These are phyloP conservation scores for Daphoenositta chrysoptera DNA, from an alignment of 2,113 vertebrate genomes.

Conservation along the genomic window DNA sequence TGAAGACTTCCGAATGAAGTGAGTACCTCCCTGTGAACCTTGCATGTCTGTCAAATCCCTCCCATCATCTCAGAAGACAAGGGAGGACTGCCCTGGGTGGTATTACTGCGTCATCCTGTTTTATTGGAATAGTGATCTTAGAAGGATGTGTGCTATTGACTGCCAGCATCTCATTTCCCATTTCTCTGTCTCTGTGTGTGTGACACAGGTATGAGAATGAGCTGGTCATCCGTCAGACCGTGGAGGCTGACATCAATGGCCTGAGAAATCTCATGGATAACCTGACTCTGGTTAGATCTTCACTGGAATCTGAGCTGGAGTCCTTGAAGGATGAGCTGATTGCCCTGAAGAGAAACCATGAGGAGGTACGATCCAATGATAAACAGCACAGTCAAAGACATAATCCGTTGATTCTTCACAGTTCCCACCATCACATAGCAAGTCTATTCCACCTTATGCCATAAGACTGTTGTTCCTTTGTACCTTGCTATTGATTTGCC, in stretches of 20 bases:
- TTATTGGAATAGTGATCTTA: background rate
- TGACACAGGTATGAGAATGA: slow-evolving; percentile 60
- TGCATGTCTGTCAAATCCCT: background rate
- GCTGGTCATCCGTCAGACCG: no score
- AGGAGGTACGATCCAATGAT: slow-evolving; percentile 33
- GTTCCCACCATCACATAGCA: background rate
- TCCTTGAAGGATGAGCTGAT: slow-evolving; percentile 34
- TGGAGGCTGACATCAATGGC: no score
- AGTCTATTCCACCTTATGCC: background rate
- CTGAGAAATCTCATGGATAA: no score
- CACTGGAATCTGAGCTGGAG: no score
- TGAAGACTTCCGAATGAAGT: slow-evolving; percentile 78
- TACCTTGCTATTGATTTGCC: no score
- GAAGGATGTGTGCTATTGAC: background rate
- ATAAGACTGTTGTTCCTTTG: background rate
- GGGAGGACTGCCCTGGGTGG: background rate
- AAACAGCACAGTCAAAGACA: background rate
- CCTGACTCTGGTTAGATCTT: no score
- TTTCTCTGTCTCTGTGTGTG: background rate
- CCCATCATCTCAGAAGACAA: background rate
- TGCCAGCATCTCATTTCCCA: background rate
- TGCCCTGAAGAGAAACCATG: slow-evolving; percentile 66
- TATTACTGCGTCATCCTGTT: background rate
- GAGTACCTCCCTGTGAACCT: background rate
- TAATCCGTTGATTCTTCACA: fast-evolving